A percentile compares a stretch with the other conserved stretches of the same genome.
Evolutionary conservation across 2,888 invertebrate species (phyloP).

Genomic region (Kryphioiulus occultus): DNA sequence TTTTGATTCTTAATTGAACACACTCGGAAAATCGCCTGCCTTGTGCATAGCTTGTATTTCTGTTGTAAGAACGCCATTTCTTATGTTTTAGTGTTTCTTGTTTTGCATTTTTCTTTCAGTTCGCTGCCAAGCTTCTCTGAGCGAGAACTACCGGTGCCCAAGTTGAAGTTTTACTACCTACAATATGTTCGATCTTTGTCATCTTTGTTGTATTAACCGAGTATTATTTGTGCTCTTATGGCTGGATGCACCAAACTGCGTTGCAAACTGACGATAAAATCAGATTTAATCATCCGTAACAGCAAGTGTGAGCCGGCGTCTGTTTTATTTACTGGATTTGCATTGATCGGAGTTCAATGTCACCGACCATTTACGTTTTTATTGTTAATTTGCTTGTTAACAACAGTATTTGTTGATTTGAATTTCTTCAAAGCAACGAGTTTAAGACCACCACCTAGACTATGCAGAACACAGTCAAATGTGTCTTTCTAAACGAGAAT

Average conservation of each 20-base stretch:
- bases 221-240: not conserved
- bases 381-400: not conserved
- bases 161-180: not conserved
- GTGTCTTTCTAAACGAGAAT: too few species aligned
- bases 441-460: too few species aligned
- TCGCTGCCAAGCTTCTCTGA: not conserved
- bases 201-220: not conserved
- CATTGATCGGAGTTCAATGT: not conserved
- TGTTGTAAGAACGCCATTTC: conserved; percentile 15
- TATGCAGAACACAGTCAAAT: too few species aligned
- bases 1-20: not conserved
- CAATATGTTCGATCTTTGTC: not conserved
- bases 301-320: too few species aligned
- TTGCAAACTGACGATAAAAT: not conserved
- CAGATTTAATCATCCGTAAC: not conserved
- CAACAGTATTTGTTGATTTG: too few species aligned
- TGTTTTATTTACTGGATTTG: not conserved
- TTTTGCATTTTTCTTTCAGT: not conserved
- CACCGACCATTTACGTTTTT: not conserved
- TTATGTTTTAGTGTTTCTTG: not conserved
- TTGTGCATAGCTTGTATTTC: conserved; percentile 20
- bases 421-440: too few species aligned
- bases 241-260: not conserved
- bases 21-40: not conserved
- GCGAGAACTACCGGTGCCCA: not conserved